Conservation (phyloP, 2,797 vertebrate genomes). For the Crypturellus tataupa region DNA sequence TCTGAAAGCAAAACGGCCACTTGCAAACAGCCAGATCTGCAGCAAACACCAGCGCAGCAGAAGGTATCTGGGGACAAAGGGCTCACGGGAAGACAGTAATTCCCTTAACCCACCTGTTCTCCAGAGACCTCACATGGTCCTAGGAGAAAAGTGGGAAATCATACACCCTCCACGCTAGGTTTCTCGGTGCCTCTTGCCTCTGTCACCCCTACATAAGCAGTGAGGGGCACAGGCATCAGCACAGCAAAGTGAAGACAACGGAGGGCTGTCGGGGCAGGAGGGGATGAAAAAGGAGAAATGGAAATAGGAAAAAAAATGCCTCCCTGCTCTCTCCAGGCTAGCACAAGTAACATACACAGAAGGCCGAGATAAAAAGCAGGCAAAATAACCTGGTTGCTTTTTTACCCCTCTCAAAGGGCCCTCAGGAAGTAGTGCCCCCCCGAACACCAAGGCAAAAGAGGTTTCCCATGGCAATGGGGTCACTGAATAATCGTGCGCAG, state of each 20-base stretch:
- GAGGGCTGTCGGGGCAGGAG: not conserved
- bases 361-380: not conserved
- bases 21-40: not conserved
- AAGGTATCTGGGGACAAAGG: slow-evolving; percentile 7
- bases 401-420: not conserved
- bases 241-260: not conserved
- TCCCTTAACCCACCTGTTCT: slow-evolving; percentile 19
- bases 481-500: not conserved
- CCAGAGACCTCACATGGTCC: not conserved
- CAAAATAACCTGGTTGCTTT: not conserved
- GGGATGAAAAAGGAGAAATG: not conserved
- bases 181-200: not conserved
- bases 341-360: accelerated
- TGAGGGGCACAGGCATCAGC: not conserved
- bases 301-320: not conserved
- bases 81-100: not conserved
- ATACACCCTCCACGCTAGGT: not conserved
- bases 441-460: not conserved
- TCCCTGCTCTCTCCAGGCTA: not conserved
- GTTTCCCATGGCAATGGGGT: not conserved
- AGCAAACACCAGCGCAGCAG: accelerated
- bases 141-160: not conserved
- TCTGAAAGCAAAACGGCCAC: not conserved
- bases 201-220: not conserved
- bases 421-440: accelerated